phyloP scores from a whole-genome alignment of 2,113 vertebrate genomes.

The Erythrocercus mccallii region DNA sequence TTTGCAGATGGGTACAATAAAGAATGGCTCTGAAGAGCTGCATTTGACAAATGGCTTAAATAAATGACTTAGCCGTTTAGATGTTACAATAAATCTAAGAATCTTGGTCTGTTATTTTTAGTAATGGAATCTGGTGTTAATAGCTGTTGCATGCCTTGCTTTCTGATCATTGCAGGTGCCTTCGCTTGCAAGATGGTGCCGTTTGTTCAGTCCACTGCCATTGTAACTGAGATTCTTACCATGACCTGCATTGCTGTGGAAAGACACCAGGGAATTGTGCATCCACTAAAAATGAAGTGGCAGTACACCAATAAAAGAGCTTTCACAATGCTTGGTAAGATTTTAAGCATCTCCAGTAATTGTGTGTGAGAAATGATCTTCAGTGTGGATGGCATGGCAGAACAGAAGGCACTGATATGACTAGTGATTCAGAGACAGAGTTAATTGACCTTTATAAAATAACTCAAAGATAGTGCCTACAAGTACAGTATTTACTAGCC shows the following conservation, averaged over 20 bases:
- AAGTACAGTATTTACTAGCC: not conserved
- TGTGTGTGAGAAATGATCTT: not conserved
- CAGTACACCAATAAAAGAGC: constrained; percentile 77
- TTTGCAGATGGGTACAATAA: not conserved
- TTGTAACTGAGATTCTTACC: constrained; percentile 79
- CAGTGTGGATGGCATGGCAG: not conserved
- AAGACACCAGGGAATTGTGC: constrained; percentile 79
- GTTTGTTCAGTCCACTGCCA: constrained; percentile 74
- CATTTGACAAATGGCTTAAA: not conserved
- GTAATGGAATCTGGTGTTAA: not conserved
- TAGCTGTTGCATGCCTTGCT: not conserved
- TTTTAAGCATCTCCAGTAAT: not conserved
- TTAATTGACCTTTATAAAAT: not conserved
- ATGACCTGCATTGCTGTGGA: constrained; percentile 82
- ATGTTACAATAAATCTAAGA: not conserved
- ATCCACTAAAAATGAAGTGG: constrained; percentile 78
- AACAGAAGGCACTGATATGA: not conserved
- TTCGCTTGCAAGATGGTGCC: constrained; percentile 81
- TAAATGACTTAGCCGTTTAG: not conserved
- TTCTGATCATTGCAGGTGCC: constrained; percentile 62
- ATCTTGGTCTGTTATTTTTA: not conserved
- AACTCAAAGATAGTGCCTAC: not conserved
- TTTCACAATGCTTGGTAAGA: constrained; percentile 75
- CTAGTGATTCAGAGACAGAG: not conserved
- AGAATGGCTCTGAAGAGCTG: not conserved